Evolutionary conservation across 2,797 vertebrate genomes (phyloP), one percentile per base, ranked within the genome.

Genomic region (Sebastes kiyomatsui): DNA sequence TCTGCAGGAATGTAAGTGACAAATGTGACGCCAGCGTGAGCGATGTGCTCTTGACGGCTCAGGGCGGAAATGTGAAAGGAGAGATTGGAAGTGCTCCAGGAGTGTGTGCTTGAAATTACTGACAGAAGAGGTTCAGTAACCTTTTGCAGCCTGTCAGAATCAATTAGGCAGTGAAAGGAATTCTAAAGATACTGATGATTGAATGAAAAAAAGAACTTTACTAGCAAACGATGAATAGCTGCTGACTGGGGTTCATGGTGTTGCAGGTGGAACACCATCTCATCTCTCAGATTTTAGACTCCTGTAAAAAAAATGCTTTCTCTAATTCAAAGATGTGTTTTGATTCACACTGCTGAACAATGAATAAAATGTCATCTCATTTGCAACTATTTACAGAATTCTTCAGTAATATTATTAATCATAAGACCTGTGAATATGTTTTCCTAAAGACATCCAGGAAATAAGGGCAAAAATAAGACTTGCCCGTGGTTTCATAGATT

Each of bases 121-220:
- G 90, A 93, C 88, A 92, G 91, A 93, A 91, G 91, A 93, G 91
- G 91, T 94, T 95, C 88, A 89, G 87, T 89, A 90, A 95, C 93
- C 92, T 95, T 91, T 93, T 83, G 83, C 90, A 90, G 88, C 87
- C 86, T 93, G 91, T 90, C 94, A 91, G 90, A 89, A 91, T 94
- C 91, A 94, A 93, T 93, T 94, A 95, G 80, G 78, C 87, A 87
- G 77, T 92, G 84, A 94, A 90, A 93, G 72, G 76, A 87, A 91
- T 88, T 93, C 85, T 90, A 87, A 92, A 93, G 88, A 90, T 92
- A 87, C 89, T 86, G 79, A 89, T 87, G 88, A 94, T 88, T 89
- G 85, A 92, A 93, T 86, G 79, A 86, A 88, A 90, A 86, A 85
- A 82, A 38, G 30, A 83, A 85, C 77, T 85, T 88, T 77, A 78